phyloP scores from a whole-genome alignment of 2,113 vertebrate genomes.

The Plecotus auritus region DNA sequence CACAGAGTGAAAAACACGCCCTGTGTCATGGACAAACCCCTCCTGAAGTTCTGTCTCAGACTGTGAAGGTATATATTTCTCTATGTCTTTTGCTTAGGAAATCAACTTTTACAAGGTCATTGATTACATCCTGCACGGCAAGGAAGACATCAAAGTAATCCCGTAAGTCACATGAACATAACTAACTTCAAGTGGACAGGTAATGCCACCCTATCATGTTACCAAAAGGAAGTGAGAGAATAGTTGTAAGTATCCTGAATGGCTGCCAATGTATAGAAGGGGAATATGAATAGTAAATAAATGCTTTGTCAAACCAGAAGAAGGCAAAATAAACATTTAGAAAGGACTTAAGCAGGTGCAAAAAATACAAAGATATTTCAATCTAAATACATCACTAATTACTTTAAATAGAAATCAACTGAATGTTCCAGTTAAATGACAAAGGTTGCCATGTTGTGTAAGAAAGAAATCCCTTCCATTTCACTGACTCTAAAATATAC shows the following conservation, averaged over 20 bases:
- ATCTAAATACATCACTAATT: neutral
- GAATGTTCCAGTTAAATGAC: neutral
- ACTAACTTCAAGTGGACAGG: neutral
- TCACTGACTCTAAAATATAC: neutral
- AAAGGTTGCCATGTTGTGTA: neutral
- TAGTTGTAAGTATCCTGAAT: neutral
- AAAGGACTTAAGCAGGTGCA: neutral
- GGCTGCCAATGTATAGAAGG: neutral
- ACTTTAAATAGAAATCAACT: neutral
- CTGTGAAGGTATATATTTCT: neutral
- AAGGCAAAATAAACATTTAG: neutral
- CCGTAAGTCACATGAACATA: slow-evolving; percentile 84
- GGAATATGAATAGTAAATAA: neutral
- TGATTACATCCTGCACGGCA: slow-evolving; percentile 94
- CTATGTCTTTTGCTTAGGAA: slow-evolving; percentile 86
- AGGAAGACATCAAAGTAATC: slow-evolving; percentile 99
- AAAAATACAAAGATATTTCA: neutral
- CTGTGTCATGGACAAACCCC: neutral
- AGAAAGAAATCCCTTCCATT: neutral
- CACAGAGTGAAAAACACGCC: neutral
- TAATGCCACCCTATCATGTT: neutral
- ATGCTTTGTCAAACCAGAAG: neutral
- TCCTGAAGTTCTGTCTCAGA: neutral
- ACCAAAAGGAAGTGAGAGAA: neutral
- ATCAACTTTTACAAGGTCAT: slow-evolving; percentile 98